These are phyloP conservation scores for Bubo scandiacus DNA, from an alignment of 2,113 vertebrate genomes.

Conservation along the genomic window DNA sequence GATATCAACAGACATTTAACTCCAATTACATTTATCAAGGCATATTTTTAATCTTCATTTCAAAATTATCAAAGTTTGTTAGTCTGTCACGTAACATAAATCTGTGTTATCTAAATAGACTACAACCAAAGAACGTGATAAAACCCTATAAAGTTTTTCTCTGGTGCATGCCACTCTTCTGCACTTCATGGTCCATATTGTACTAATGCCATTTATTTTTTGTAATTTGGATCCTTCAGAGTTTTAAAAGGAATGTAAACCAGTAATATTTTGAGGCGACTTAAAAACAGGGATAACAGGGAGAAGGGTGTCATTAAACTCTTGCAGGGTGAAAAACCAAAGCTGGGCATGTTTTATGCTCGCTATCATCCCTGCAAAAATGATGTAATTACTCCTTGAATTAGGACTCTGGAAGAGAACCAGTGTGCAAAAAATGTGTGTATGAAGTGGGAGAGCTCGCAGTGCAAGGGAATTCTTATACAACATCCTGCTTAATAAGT, in stretches of 20 bases:
- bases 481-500: not conserved
- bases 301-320: not conserved
- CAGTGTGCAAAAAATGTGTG: not conserved
- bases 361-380: not conserved
- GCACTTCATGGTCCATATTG: not conserved
- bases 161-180: not conserved
- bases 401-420: not conserved
- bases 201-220: not conserved
- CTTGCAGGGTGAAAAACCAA: not conserved
- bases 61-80: not conserved
- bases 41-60: not conserved
- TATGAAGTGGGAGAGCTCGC: not conserved
- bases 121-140: not conserved
- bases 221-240: not conserved
- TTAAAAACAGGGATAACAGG: not conserved
- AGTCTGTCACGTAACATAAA: not conserved
- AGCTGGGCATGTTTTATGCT: not conserved
- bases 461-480: not conserved
- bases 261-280: not conserved
- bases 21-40: not conserved
- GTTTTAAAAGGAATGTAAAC: not conserved
- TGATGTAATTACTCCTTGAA: not conserved
- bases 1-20: not conserved
- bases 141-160: not conserved
- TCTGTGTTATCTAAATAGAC: not conserved